phyloP scores from a whole-genome alignment of 2,888 invertebrate genomes.

The Coleophora flavipennella region DNA sequence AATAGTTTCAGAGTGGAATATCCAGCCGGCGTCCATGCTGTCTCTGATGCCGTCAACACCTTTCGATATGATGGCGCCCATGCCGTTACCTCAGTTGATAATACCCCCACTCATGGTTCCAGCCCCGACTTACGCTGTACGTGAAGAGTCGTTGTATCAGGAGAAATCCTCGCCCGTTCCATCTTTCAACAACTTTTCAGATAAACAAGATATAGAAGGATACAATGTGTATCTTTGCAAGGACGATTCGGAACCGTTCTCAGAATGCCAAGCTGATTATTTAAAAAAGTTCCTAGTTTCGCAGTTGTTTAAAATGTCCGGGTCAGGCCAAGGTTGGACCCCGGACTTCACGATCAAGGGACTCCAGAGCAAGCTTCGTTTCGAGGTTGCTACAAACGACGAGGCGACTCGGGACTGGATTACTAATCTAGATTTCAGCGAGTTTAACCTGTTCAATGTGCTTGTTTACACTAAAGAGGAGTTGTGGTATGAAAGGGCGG shows the following conservation, averaged over 20 bases:
- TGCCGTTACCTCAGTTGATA: slow-evolving; percentile 7
- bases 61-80: background rate
- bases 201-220: background rate
- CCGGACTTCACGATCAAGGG: slow-evolving; percentile 49
- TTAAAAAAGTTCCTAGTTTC: slow-evolving; percentile 42
- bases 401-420: slow-evolving; percentile 46
- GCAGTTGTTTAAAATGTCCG: slow-evolving; percentile 36
- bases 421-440: slow-evolving; percentile 39
- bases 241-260: slow-evolving; percentile 47
- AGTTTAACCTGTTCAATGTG: slow-evolving; percentile 38
- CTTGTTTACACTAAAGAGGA: slow-evolving; percentile 54
- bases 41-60: slow-evolving; percentile 1
- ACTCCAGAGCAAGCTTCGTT: slow-evolving; percentile 38
- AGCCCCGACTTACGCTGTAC: slow-evolving; percentile 8
- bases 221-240: slow-evolving; percentile 45
- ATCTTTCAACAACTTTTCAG: background rate
- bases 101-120: slow-evolving; percentile 20
- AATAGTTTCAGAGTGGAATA: slow-evolving; percentile 44
- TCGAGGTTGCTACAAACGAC: slow-evolving; percentile 45
- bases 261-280: slow-evolving; percentile 29
- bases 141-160: background rate
- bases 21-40: slow-evolving; percentile 9
- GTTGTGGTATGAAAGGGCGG: slow-evolving; percentile 57
- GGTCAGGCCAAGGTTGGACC: slow-evolving; percentile 34
- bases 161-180: background rate